phyloP scores from a whole-genome alignment of 1,140 invertebrate genomes.

The Saccostrea echinata region DNA sequence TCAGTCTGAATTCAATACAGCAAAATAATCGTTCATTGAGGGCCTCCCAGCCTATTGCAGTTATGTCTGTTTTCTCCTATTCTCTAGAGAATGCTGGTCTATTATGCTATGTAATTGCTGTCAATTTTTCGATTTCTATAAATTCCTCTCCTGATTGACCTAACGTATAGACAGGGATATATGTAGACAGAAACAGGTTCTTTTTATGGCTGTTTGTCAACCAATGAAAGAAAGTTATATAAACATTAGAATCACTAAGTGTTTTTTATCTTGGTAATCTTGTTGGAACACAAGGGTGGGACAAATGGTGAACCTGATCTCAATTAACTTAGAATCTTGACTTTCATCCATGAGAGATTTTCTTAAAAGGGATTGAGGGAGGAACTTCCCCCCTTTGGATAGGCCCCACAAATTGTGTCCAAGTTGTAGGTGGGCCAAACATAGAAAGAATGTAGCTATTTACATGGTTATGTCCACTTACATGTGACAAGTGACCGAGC shows the following conservation, averaged over 20 bases:
- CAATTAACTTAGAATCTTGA: background rate
- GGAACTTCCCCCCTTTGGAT: background rate
- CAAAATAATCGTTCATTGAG: conserved; percentile 10
- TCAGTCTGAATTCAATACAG: conserved; percentile 5
- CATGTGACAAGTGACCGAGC: background rate
- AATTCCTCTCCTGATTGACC: background rate
- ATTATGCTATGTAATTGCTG: background rate
- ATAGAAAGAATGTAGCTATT: background rate
- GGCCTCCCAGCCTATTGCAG: background rate
- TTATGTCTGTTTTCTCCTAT: background rate
- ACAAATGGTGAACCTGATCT: background rate
- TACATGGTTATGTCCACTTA: background rate
- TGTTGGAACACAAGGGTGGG: background rate
- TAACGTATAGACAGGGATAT: background rate
- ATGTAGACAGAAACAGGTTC: background rate
- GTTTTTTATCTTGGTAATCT: background rate
- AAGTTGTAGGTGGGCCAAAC: conserved; percentile 28
- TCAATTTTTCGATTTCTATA: background rate
- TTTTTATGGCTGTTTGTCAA: background rate
- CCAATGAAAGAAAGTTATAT: background rate
- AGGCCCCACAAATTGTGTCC: background rate
- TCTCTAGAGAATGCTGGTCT: background rate
- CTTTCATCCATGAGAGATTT: background rate
- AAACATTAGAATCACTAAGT: background rate
- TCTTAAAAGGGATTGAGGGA: background rate